These are phyloP conservation scores for Latrodectus geometricus DNA, from an alignment of 1,140 invertebrate genomes.

Conservation along the genomic window DNA sequence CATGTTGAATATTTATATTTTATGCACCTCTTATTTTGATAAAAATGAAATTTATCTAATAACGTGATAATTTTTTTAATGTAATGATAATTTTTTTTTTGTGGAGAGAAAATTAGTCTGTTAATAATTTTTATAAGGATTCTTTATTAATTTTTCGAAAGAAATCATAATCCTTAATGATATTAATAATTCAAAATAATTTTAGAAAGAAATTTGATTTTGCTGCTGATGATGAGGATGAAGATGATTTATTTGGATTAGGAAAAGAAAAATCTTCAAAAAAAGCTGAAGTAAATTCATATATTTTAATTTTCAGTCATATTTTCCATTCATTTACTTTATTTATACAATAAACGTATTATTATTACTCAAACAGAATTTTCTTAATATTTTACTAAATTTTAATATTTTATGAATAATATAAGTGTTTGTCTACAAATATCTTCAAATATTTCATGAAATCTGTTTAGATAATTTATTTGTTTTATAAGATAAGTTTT, in stretches of 20 bases:
- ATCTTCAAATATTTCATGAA: no score
- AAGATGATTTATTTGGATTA: conserved; percentile 53
- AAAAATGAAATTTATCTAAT: no score
- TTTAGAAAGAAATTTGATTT: conserved; percentile 52
- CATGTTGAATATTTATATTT: no score
- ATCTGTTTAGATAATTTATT: no score
- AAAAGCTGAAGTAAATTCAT: conserved; percentile 17
- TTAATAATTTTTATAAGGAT: background rate
- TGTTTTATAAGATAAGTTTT: no score
- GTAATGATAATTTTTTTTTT: no score
- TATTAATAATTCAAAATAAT: background rate
- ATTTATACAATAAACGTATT: background rate
- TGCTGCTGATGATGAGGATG: conserved; percentile 32
- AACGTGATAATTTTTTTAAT: no score
- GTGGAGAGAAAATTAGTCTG: no score
- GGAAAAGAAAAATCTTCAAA: background rate
- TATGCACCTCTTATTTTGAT: no score
- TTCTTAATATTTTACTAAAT: no score
- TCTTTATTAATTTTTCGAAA: background rate
- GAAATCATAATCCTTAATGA: background rate
- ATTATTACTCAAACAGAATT: background rate
- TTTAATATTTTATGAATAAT: no score
- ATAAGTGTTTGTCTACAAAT: no score
- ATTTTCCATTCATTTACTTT: background rate
- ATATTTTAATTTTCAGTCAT: background rate